Evolutionary conservation across 2,113 vertebrate genomes (phyloP), one percentile per base, ranked within the genome.

Genomic region (Myotis lucifugus): DNA sequence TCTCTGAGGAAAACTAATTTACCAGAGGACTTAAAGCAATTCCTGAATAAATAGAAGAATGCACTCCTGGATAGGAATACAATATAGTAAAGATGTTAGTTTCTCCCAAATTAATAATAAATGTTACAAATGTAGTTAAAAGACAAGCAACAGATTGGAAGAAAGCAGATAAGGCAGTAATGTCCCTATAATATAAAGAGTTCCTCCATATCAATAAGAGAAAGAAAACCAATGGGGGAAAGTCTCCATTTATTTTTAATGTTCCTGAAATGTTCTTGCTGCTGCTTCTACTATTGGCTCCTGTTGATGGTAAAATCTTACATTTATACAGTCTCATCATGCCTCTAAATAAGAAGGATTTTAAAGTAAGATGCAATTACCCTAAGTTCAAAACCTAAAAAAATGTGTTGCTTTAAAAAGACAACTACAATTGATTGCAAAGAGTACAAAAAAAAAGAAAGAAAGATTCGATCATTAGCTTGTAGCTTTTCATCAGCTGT

Each of bases 361-460:
- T 97, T 97, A 96, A 97, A 96, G 93, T 97, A 96, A 97, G 92
- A 97, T 96, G 95, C 85, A 97, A 97, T 97, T 97, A 97, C 56
- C 54, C 61, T 85, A 94, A 94, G 93, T 97, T 97, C 96, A 94
- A 95, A 96, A 91, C 82, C 86, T 96, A 70, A 95, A 96, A 61
- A 61, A 94, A 48, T 78, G 48, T 50, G 12, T 85, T 91, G 40
- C 82, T 94, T 95, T 94, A 90, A 85, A 97, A 97, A 96, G 56
- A 96, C 61, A 96, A 95, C 89, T 76, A 64, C n/a, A 11, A 90
- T 48, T 97, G 97, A 97, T 97, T 97, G 96, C 96, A 96, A 88
- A 94, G 83, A 85, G 78, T 32, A 83, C 42, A 21, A 74, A 96
- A 85, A 93, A 46, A 66, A 56, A 46, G 10, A 46, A 46, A 46